Conservation (phyloP, 1,140 invertebrate genomes). For the Galendromus occidentalis region DNA sequence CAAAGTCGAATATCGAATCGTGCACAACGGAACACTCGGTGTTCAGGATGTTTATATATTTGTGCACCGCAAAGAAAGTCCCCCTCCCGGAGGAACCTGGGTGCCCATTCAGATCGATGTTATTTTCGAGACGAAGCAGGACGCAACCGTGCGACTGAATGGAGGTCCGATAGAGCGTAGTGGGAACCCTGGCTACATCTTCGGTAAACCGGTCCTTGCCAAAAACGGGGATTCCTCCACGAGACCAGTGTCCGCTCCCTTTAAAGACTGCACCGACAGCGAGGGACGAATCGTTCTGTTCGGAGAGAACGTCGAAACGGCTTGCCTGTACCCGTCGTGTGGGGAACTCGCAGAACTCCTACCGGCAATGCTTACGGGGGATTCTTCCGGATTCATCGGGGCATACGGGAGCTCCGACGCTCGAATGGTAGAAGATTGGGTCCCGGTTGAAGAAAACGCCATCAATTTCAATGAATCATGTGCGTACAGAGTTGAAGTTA, state of each 20-base stretch:
- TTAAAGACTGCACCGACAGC: not conserved
- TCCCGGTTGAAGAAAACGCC: not conserved
- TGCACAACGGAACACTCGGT: constrained; percentile 4
- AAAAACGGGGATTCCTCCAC: constrained; percentile 22
- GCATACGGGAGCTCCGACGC: not conserved
- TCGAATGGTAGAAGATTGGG: not conserved
- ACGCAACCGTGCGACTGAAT: not conserved
- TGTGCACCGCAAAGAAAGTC: not conserved
- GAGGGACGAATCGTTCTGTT: not conserved
- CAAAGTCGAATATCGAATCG: not conserved
- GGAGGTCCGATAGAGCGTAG: constrained; percentile 27
- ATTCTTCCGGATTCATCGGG: not conserved
- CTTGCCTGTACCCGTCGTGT: not conserved
- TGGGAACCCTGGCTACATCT: constrained; percentile 45
- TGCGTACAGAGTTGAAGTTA: not conserved
- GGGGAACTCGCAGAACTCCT: not conserved
- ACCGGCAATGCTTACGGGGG: not conserved
- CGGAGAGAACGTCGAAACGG: not conserved
- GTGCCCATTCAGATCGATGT: not conserved
- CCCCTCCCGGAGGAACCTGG: not conserved
- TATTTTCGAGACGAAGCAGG: not conserved
- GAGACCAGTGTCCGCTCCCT: not conserved
- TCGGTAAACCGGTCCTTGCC: constrained; percentile 39
- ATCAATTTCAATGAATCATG: not conserved
- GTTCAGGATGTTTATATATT: not conserved